Conservation (phyloP, 2,113 vertebrate species). For the Zootoca vivipara region DNA sequence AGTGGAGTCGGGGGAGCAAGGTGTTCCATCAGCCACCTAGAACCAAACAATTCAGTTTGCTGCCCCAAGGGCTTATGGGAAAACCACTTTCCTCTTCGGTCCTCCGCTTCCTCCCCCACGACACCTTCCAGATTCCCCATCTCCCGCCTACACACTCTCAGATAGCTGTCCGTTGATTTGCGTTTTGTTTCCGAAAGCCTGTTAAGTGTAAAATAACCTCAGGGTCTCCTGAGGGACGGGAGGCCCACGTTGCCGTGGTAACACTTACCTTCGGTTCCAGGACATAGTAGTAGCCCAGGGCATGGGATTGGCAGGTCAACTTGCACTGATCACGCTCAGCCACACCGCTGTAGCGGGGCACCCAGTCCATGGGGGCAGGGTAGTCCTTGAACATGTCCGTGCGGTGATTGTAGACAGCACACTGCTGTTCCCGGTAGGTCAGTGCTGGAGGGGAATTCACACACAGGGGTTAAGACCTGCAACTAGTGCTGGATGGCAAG, state of each 20-base stretch:
- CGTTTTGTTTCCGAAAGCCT: too few relatives aligned
- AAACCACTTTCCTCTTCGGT: background rate
- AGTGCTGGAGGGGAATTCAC: slow-evolving; percentile 46
- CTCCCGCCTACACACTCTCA: background rate
- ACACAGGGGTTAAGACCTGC: background rate
- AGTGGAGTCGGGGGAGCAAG: slow-evolving; percentile 70
- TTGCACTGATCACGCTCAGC: slow-evolving; percentile 73
- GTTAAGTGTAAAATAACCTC: background rate
- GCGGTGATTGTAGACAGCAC: slow-evolving; percentile 72
- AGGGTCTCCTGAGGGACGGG: too few relatives aligned
- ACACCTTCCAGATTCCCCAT: background rate
- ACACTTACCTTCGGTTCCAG: slow-evolving; percentile 70
- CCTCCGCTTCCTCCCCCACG: too few relatives aligned
- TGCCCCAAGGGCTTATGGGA: background rate
- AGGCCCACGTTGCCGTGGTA: rapidly evolving
- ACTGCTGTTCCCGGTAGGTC: slow-evolving; percentile 76
- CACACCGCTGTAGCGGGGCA: slow-evolving; percentile 71
- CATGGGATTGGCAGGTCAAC: slow-evolving; percentile 73
- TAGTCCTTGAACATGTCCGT: slow-evolving; percentile 68
- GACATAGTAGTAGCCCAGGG: slow-evolving; percentile 74
- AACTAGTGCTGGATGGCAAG: background rate
- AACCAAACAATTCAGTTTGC: background rate
- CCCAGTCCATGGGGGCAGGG: slow-evolving; percentile 74
- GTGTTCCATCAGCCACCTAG: slow-evolving; percentile 76
- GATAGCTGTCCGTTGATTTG: background rate